Evolutionary conservation across 2,888 invertebrate genomes (phyloP), one percentile per base, ranked within the genome.

Genomic region (Drepana falcataria): DNA sequence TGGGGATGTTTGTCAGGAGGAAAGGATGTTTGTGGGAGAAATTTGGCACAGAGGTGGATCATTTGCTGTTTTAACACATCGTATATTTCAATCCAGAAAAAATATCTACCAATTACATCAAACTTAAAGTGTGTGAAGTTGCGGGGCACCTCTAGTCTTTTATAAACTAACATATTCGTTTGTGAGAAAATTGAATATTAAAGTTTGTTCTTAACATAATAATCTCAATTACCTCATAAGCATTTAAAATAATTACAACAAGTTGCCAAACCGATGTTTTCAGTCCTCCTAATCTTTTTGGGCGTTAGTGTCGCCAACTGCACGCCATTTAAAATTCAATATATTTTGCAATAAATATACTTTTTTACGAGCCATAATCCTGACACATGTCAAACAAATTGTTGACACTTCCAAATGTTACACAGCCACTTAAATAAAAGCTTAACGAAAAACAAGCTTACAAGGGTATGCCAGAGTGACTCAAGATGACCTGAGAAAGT

Each of bases 351-450:
- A 76, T 86, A 85, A 86, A 86, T 73, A 75, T 72, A 59, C 62
- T 58, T 68, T 70, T 85, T 86, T 85, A 86, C 75, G 87, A 77
- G 65, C 70, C 73, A 68, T 77, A 77, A 77, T 77, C 76, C 72
- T 58, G 77, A 85, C 87, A 86, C 71, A 83, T 86, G 87, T 85
- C 86, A 85, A 86, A 86, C 84, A 84, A 85, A 83, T 85, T 82
- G 80, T 81, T 84, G 79, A 81, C 85, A 84, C 79, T 69, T 77
- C 71, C 59, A 75, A 81, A 73, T 70, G 77, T 73, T 78, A 71
- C 71, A 69, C 73, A 75, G 70, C 71, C 78, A 77, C 76, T 77
- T 79, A 80, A 81, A 79, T 74, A 77, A 72, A 69, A 71, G 66
- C 69, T 73, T 71, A 60, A 64, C 61, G 40, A 51, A 41, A 21